Base-by-base conservation (phyloP, 2,797 vertebrate genomes). In the Leptatherina wallacei region DNA sequence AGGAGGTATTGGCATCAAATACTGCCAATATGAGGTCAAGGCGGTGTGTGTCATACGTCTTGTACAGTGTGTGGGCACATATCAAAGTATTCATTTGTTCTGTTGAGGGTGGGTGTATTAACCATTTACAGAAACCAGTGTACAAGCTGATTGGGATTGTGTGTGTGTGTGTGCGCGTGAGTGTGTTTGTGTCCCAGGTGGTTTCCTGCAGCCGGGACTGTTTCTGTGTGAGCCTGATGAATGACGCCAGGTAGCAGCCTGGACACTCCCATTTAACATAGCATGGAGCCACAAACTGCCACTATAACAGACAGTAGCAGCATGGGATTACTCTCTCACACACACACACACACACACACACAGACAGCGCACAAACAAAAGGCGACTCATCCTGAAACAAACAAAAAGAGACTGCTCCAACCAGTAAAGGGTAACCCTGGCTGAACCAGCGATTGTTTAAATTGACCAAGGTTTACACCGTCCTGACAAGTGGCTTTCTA, bases 241-340 rank as follows among this genome's bases (percentile, higher is more conserved):
- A 93, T 91, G 92, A 86, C 80, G 73, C 80, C 77, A 36, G 63
- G 69, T 71, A 85, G 76, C 77, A 74, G 82, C 59, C 73, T 79
- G 89, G 91, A 90, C 90, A 91, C 87, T 90, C 84, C 85, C 88
- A 93, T 92, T 93, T 93, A 91, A 89, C 86, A 91, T 85, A 83
- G 85, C 81, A 69, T 67, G 82, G 68, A 82, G 64, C 84, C 71
- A 75, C 82, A 83, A 86, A 83, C 82, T 82, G 85, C 83, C 71
- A 85, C 66, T 57, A 69, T 54, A 71, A 76, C 75, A 72, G 86
- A 90, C 87, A 90, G 85, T n/a, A 49, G 71, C 65, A 75, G 66
- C 82, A 70, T 65, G 81, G 78, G 77, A 75, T 85, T 66, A 75
- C 71, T 71, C 66, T 61, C 54, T 29, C 49, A 69, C 27, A 63